Evolutionary conservation across 2,888 invertebrate species (phyloP).

Genomic region (Dasypogon diadema): DNA sequence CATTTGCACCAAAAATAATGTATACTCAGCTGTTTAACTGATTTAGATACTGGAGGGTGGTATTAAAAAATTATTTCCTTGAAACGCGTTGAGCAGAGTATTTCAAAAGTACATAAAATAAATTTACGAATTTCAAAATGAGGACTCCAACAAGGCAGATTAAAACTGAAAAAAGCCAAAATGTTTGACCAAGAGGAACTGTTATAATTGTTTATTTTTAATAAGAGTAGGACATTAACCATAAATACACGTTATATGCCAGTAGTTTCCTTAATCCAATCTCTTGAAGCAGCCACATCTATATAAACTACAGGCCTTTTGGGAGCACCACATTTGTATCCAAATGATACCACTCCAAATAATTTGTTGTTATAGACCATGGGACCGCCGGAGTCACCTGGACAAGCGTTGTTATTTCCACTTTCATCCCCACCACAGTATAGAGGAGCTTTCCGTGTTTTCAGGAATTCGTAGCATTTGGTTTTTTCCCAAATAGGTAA

Average conservation of each 20-base stretch:
- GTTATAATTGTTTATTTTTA: too few species aligned
- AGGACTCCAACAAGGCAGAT: too few species aligned
- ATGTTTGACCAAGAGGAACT: too few species aligned
- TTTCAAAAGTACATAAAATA: too few species aligned
- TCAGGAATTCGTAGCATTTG: not conserved
- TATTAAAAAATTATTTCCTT: too few species aligned
- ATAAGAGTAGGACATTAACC: too few species aligned
- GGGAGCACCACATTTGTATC: not conserved
- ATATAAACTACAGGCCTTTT: slow-evolving; percentile 10
- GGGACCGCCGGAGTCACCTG: slow-evolving; percentile 15
- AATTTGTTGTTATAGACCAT: slow-evolving; percentile 19
- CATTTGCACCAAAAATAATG: too few species aligned
- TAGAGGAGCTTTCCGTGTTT: not conserved
- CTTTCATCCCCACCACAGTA: slow-evolving; percentile 3
- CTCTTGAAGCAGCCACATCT: not conserved
- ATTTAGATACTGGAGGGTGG: too few species aligned
- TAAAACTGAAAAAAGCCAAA: too few species aligned
- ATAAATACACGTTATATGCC: not conserved
- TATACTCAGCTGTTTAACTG: too few species aligned
- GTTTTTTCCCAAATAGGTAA: not conserved
- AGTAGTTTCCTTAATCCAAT: not conserved
- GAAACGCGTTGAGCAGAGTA: too few species aligned
- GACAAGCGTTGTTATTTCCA: slow-evolving; percentile 2
- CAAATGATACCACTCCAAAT: slow-evolving; percentile 20
- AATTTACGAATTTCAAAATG: too few species aligned